Conservation (phyloP, 2,797 vertebrate species). For the Myripristis jacobus region DNA sequence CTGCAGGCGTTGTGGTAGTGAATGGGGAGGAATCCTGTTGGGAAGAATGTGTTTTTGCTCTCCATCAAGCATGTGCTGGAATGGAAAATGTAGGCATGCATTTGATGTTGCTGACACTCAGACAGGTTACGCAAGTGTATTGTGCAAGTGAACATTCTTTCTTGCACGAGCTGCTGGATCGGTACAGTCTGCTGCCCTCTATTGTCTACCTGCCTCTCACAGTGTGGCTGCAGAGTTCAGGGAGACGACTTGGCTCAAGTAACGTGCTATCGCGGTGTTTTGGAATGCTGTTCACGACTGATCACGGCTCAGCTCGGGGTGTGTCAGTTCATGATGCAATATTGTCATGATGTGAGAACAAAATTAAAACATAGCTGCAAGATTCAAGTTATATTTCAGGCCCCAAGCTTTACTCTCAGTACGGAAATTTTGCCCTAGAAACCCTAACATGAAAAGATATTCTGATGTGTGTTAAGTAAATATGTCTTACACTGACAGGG, state of each 20-base stretch:
- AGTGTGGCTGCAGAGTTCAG: neutral
- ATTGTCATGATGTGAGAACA: neutral
- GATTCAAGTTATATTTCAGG: neutral
- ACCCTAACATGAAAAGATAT: no score
- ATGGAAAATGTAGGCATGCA: slow-evolving; percentile 73
- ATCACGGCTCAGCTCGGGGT: no score
- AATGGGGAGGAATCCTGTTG: no score
- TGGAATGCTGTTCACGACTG: no score
- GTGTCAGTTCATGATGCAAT: neutral
- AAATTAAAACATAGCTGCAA: neutral
- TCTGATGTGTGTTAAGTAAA: no score
- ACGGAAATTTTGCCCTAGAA: no score
- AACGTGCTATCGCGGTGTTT: no score
- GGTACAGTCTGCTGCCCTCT: slow-evolving; percentile 70
- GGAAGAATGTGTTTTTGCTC: slow-evolving; percentile 53
- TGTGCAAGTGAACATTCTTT: slow-evolving; percentile 78
- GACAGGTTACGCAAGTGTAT: slow-evolving; percentile 72
- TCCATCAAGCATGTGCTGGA: slow-evolving; percentile 49
- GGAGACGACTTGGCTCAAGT: neutral
- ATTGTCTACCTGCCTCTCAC: slow-evolving; percentile 36
- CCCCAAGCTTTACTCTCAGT: no score
- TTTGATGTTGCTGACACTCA: slow-evolving; percentile 65
- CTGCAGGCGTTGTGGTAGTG: no score
- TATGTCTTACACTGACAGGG: no score
- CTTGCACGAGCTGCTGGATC: slow-evolving; percentile 23